A percentile compares a stretch with the other conserved stretches of the same genome.
Conservation (phyloP, 2,113 vertebrate genomes). For the Engystomops pustulosus region DNA sequence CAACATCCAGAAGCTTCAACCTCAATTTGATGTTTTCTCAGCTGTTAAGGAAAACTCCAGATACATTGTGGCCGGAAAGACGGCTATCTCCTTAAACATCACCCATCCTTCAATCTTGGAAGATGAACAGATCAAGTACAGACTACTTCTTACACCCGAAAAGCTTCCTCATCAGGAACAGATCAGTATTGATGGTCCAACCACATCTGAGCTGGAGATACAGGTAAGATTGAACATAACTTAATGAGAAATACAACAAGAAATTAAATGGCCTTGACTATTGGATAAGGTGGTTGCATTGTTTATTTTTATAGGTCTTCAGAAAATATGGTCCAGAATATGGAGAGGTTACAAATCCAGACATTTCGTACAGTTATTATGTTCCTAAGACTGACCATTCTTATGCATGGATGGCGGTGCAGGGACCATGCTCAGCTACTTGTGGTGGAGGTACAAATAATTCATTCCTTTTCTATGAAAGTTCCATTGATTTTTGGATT, state of each 20-base stretch:
- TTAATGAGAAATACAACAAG: not conserved
- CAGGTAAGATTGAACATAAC: conserved; percentile 74
- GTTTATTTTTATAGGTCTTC: conserved; percentile 78
- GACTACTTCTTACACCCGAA: conserved; percentile 80
- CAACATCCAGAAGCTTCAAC: not conserved
- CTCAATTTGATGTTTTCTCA: conserved; percentile 59
- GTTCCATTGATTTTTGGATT: not conserved
- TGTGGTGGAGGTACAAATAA: conserved; percentile 85
- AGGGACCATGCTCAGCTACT: conserved; percentile 81
- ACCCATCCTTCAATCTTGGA: conserved; percentile 86
- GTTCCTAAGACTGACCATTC: conserved; percentile 63
- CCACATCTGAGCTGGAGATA: conserved; percentile 77
- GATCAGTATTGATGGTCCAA: conserved; percentile 79
- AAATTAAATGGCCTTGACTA: too few species aligned
- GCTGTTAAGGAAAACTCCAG: conserved; percentile 77
- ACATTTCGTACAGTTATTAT: conserved; percentile 87
- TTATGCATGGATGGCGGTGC: conserved; percentile 73
- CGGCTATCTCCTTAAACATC: conserved; percentile 74
- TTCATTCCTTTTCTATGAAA: not conserved
- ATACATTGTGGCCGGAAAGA: conserved; percentile 83
- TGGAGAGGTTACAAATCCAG: conserved; percentile 81
- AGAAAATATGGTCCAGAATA: conserved; percentile 86
- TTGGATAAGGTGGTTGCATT: not conserved
- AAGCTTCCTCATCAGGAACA: conserved; percentile 84
- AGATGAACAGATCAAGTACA: conserved; percentile 79